Conservation (phyloP, 2,888 invertebrate species). For the Watsonalla cultraria region DNA sequence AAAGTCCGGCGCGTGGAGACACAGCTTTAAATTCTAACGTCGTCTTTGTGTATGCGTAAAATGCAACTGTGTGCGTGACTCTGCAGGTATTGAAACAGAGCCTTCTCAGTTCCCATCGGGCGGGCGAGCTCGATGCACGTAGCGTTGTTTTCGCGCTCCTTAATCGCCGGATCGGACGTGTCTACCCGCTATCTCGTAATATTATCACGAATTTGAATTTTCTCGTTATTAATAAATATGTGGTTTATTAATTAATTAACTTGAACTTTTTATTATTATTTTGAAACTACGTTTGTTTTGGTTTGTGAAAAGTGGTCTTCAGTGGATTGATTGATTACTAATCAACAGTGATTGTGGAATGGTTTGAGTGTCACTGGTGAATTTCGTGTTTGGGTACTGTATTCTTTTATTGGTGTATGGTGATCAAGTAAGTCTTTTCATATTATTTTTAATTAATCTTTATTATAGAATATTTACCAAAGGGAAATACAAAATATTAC, state of each 20-base stretch:
- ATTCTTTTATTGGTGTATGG: background rate
- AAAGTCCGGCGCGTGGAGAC: constrained; percentile 45
- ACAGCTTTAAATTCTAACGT: constrained; percentile 52
- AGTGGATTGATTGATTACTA: constrained; percentile 20
- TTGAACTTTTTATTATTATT: background rate
- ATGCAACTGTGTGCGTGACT: constrained; percentile 64
- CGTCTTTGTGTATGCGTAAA: constrained; percentile 49
- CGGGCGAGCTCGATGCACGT: constrained; percentile 36
- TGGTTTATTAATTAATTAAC: background rate
- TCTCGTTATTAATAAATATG: background rate
- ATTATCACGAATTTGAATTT: constrained; percentile 3
- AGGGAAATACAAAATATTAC: too few species aligned
- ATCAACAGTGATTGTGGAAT: constrained; percentile 20
- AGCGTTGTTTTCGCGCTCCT: background rate
- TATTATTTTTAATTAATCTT: too few species aligned
- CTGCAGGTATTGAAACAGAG: constrained; percentile 65
- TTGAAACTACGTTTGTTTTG: background rate
- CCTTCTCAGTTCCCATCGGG: constrained; percentile 65
- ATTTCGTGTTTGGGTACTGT: constrained; percentile 20
- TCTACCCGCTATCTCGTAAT: constrained; percentile 2
- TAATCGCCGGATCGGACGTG: constrained; percentile 8
- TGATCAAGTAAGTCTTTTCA: background rate
- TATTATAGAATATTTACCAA: too few species aligned
- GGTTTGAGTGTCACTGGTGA: constrained; percentile 12
- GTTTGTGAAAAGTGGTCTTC: constrained; percentile 4